phyloP scores from a whole-genome alignment of 2,113 vertebrate genomes.

The Procavia capensis region DNA sequence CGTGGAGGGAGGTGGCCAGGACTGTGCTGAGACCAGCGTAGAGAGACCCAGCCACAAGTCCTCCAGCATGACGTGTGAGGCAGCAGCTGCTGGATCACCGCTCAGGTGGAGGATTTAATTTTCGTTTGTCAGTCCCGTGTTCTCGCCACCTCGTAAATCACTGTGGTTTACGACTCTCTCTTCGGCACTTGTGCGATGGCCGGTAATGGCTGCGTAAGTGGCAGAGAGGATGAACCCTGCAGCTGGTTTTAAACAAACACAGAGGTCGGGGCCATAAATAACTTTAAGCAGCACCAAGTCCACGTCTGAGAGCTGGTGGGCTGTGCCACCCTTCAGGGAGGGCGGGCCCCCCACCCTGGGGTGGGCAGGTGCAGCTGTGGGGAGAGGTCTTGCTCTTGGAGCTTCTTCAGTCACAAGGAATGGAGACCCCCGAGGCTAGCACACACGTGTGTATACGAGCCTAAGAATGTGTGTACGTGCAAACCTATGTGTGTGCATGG shows the following conservation, averaged over 20 bases:
- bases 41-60: background rate
- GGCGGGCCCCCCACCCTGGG: background rate
- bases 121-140: conserved; percentile 78
- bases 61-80: background rate
- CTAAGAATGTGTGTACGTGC: no score
- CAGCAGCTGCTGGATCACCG: conserved; percentile 75
- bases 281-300: conserved; percentile 74
- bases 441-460: accelerated
- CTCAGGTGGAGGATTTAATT: conserved; percentile 81
- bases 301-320: no score
- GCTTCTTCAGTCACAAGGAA: background rate
- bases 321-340: background rate
- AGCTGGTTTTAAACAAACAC: conserved; percentile 85
- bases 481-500: background rate
- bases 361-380: accelerated
- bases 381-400: accelerated
- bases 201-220: conserved; percentile 85
- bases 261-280: conserved; percentile 81
- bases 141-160: conserved; percentile 84
- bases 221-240: conserved; percentile 82
- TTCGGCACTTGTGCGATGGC: conserved; percentile 79
- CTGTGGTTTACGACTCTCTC: conserved; percentile 80
- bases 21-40: accelerated
- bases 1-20: background rate
- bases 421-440: background rate